phyloP scores from a whole-genome alignment of 2,797 vertebrate genomes.

The Anguilla marmorata region DNA sequence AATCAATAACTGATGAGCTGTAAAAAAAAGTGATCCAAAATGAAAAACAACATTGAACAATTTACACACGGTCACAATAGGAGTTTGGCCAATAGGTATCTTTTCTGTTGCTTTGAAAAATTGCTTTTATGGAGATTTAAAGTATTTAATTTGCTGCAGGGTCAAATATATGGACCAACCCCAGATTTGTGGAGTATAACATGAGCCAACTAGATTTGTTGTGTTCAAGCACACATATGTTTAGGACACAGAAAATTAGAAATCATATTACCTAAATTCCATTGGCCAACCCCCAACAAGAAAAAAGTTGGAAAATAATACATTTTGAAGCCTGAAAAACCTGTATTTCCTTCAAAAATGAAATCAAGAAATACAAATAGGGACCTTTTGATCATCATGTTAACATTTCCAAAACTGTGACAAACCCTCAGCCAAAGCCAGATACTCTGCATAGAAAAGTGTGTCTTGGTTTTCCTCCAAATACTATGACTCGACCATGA shows the following conservation, averaged over 20 bases:
- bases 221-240: neutral
- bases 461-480: neutral
- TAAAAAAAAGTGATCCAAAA: neutral
- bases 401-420: neutral
- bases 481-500: neutral
- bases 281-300: neutral
- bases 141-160: neutral
- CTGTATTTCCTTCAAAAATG: neutral
- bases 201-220: neutral
- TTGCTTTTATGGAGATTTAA: neutral
- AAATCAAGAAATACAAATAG: neutral
- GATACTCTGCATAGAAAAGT: slow-evolving; percentile 4
- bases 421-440: neutral
- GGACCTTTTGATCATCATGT: neutral
- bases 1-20: neutral
- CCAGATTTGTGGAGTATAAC: neutral
- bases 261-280: neutral
- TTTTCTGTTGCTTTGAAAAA: neutral
- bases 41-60: neutral
- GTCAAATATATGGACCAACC: neutral
- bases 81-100: neutral
- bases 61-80: neutral
- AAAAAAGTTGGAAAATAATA: neutral
- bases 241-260: neutral
- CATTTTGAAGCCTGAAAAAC: slow-evolving; percentile 15